Evolutionary conservation across 2,113 vertebrate species (phyloP).

Genomic region (Hyperopisus bebe): DNA sequence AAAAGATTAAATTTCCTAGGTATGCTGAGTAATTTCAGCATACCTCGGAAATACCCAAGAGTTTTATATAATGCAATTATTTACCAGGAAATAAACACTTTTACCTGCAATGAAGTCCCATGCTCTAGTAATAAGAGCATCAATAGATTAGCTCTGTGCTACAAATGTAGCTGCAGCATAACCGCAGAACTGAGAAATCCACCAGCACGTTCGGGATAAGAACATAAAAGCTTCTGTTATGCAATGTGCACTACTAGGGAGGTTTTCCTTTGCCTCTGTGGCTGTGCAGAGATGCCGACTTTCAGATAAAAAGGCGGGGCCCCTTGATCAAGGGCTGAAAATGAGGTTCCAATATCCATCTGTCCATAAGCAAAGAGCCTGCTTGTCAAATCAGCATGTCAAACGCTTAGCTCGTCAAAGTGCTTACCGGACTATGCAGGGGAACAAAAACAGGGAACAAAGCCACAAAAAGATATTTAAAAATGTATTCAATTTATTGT

Average conservation of each 20-base stretch:
- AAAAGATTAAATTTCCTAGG: background rate
- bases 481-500: background rate
- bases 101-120: background rate
- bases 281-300: constrained; percentile 14
- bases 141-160: background rate
- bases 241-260: background rate
- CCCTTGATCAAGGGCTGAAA: constrained; percentile 29
- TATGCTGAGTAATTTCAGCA: background rate
- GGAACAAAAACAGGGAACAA: constrained; percentile 26
- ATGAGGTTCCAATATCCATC: constrained; percentile 27
- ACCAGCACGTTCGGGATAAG: background rate
- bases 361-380: constrained; percentile 23
- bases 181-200: background rate
- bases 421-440: constrained; percentile 24
- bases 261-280: background rate
- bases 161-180: background rate
- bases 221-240: background rate
- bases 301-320: constrained; percentile 30
- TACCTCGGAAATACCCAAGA: background rate
- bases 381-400: constrained; percentile 28
- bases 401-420: constrained; percentile 7
- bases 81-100: background rate
- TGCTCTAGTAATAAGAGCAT: background rate
- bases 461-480: background rate
- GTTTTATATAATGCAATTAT: background rate